Evolutionary conservation across 53 echinoderm and acorn worm species (phyloP), one percentile per base, ranked within the genome.

Genomic region (Crossaster papposus): DNA sequence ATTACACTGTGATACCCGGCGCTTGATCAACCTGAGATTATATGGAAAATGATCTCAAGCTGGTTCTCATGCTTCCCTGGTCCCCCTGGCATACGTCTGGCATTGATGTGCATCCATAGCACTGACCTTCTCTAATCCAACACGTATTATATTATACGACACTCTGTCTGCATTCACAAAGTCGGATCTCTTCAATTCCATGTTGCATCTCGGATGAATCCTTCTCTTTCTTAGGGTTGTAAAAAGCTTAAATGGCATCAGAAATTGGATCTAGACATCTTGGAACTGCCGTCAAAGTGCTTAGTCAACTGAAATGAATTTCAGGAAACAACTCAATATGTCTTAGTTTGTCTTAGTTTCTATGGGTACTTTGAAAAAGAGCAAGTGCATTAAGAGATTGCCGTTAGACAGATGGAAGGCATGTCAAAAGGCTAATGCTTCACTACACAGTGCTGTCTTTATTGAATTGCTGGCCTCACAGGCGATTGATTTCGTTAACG

Each of bases 61-160:
- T 80, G 80, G 54, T 80, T 80, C 80, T 80, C 80, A 80, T 80
- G 80, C 80, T 55, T 80, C 32, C 78, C 80, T 5, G 80, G 30
- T 58, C 80, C 80, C 80, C 58, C 17, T 54, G 80, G 80, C 80
- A 80, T 80, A n/a, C 58, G 20, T 58, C 14, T 58, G 51, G 35
- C 5, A 68, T 68, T 26, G 68, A 26, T 68, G 24, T 26, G 24
- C 28, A 68, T 26, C 10, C 28, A n/a, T n/a, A 68, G 28, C 22
- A 24, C 68, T 26, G 62, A 23, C 58, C 68, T 68, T 26, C n/a
- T 68, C 58, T 58, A n/a, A 20, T 58, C 17, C 58, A 18, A 58
- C 58, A 58, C 15, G 58, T 68, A 68, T 68, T n/a, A 73, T n/a
- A 73, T n/a, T n/a, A n/a, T 4, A 18, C 35, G 74, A 73, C 74